Evolutionary conservation across 2,113 vertebrate species (phyloP).

Genomic region (Misgurnus mizolepis): DNA sequence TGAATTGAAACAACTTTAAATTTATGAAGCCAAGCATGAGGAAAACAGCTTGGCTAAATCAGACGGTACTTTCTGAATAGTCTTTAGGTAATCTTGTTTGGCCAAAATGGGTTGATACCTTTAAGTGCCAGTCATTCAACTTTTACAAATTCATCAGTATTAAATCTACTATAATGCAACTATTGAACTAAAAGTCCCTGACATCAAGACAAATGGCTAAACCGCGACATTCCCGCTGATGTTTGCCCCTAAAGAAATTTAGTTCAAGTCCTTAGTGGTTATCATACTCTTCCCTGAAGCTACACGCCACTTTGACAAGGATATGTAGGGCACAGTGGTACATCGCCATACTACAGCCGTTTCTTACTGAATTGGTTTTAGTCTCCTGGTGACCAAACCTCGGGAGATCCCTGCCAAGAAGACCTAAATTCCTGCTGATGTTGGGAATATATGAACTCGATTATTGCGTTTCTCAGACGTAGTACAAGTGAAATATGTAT

Average conservation of each 20-base stretch:
- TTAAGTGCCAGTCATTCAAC: background rate
- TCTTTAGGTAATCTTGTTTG: background rate
- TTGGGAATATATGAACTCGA: background rate
- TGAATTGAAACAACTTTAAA: background rate
- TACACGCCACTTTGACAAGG: slow-evolving; percentile 38
- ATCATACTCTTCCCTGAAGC: background rate
- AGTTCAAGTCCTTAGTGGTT: slow-evolving; percentile 29
- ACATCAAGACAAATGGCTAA: slow-evolving; percentile 20
- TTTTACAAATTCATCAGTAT: background rate
- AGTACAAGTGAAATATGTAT: background rate
- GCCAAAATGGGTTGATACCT: background rate
- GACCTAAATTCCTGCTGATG: slow-evolving; percentile 22
- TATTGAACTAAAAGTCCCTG: background rate
- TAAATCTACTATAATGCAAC: background rate
- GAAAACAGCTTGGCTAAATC: background rate
- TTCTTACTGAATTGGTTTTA: slow-evolving; percentile 23
- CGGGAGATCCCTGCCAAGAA: slow-evolving; percentile 18
- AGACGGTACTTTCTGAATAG: background rate
- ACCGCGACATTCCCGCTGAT: background rate
- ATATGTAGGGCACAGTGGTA: slow-evolving; percentile 40
- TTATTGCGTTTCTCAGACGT: background rate
- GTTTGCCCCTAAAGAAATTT: slow-evolving; percentile 3
- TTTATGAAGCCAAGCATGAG: background rate
- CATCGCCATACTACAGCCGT: slow-evolving; percentile 32
- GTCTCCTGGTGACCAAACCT: slow-evolving; percentile 20